These are phyloP conservation scores for Caradrina kadenii DNA, from an alignment of 2,888 invertebrate species.

Conservation along the genomic window DNA sequence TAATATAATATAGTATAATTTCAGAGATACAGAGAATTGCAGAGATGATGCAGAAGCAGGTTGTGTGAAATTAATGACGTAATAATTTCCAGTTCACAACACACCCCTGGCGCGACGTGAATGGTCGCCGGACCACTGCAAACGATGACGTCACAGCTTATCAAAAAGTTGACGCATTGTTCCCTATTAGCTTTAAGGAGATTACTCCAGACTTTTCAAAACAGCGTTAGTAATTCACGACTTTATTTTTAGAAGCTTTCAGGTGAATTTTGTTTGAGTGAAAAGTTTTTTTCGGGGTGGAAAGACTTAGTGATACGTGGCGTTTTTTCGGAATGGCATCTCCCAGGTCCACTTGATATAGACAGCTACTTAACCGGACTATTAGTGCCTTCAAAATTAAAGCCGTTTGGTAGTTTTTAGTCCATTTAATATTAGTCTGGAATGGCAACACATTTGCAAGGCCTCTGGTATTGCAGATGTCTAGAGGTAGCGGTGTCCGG, in stretches of 20 bases:
- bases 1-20: no score
- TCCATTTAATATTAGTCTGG: no score
- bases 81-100: slow-evolving; percentile 84
- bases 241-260: slow-evolving; percentile 31
- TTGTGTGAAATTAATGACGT: slow-evolving; percentile 85
- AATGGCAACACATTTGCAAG: no score
- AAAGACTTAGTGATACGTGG: neutral
- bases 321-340: no score
- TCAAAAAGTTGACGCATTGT: slow-evolving; percentile 62
- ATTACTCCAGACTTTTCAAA: slow-evolving; percentile 6
- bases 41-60: slow-evolving; percentile 54
- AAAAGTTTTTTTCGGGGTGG: neutral
- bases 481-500: no score
- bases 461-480: no score
- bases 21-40: no score
- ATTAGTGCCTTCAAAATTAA: no score
- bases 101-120: slow-evolving; percentile 77
- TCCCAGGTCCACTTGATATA: no score
- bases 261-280: slow-evolving; percentile 13
- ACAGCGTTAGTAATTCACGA: slow-evolving; percentile 17
- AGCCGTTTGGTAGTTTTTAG: no score
- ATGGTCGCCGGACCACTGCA: slow-evolving; percentile 70
- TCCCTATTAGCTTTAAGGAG: slow-evolving; percentile 10
- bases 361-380: no score
- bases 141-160: slow-evolving; percentile 58